These are phyloP conservation scores for Melierax canorus DNA, from an alignment of 2,113 vertebrate genomes.

Conservation along the genomic window DNA sequence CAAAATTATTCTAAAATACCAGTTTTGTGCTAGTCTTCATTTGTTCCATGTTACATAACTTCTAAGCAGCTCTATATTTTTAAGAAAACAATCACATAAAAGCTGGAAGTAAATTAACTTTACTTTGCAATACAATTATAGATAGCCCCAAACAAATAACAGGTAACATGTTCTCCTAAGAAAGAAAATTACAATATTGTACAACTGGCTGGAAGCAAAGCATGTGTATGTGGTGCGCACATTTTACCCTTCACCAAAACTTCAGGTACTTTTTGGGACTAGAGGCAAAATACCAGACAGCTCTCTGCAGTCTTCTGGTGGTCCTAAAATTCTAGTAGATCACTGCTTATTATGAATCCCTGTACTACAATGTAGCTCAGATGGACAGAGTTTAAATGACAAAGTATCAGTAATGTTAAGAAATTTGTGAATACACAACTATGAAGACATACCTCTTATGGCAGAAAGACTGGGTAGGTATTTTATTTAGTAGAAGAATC, in stretches of 20 bases:
- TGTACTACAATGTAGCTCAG: accelerated
- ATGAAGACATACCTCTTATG: accelerated
- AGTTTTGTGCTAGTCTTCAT: not conserved
- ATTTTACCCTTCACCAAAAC: not conserved
- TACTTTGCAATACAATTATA: not conserved
- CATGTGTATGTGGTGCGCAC: accelerated
- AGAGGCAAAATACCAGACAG: not conserved
- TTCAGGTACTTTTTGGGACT: not conserved
- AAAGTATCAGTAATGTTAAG: not conserved
- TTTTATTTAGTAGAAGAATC: not conserved
- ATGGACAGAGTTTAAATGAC: not conserved
- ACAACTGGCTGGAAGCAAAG: not conserved
- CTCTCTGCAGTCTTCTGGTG: not conserved
- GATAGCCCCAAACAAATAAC: not conserved
- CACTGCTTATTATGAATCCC: not conserved
- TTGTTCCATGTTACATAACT: not conserved
- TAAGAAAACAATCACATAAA: not conserved
- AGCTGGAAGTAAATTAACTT: not conserved
- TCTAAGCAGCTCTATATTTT: not conserved
- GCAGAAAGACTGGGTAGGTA: not conserved
- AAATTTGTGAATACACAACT: not conserved
- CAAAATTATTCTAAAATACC: constrained; percentile 21
- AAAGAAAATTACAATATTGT: not conserved
- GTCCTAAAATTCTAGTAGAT: not conserved
- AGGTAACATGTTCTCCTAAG: not conserved